phyloP scores from a whole-genome alignment of 2,797 vertebrate species.

The Clangula hyemalis region DNA sequence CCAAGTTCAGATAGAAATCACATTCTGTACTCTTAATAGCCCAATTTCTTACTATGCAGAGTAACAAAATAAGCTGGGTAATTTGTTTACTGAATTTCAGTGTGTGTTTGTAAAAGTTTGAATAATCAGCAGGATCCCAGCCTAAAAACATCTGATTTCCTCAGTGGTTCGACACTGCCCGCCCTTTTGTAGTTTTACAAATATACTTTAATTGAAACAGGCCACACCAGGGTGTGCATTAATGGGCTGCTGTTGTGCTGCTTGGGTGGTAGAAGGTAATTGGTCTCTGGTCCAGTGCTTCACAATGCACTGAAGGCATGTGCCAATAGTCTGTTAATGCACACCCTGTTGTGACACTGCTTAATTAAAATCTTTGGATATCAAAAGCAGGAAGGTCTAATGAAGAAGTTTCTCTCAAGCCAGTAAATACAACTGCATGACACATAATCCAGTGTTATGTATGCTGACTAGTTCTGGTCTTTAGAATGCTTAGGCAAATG shows the following conservation, averaged over 20 bases:
- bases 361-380: slow-evolving; percentile 66
- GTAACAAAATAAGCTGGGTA: background rate
- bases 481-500: background rate
- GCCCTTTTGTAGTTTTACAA: slow-evolving; percentile 30
- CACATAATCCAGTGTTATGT: background rate
- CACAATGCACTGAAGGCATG: slow-evolving; percentile 51
- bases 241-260: slow-evolving; percentile 39
- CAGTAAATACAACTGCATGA: background rate
- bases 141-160: slow-evolving; percentile 30
- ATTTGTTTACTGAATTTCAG: slow-evolving; percentile 42
- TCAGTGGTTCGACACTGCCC: background rate
- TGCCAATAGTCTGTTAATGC: slow-evolving; percentile 32
- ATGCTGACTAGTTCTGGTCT: background rate
- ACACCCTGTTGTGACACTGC: slow-evolving; percentile 64
- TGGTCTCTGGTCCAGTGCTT: slow-evolving; percentile 66
- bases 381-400: slow-evolving; percentile 33
- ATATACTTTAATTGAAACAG: slow-evolving; percentile 56
- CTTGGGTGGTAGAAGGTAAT: slow-evolving; percentile 67
- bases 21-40: slow-evolving; percentile 13
- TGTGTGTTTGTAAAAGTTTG: slow-evolving; percentile 5
- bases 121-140: slow-evolving; percentile 24
- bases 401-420: slow-evolving; percentile 36
- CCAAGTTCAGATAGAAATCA: background rate
- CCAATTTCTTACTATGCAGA: background rate
- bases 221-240: slow-evolving; percentile 43